phyloP scores from a whole-genome alignment of 2,797 vertebrate species.

The Lophotriccus pileatus region DNA sequence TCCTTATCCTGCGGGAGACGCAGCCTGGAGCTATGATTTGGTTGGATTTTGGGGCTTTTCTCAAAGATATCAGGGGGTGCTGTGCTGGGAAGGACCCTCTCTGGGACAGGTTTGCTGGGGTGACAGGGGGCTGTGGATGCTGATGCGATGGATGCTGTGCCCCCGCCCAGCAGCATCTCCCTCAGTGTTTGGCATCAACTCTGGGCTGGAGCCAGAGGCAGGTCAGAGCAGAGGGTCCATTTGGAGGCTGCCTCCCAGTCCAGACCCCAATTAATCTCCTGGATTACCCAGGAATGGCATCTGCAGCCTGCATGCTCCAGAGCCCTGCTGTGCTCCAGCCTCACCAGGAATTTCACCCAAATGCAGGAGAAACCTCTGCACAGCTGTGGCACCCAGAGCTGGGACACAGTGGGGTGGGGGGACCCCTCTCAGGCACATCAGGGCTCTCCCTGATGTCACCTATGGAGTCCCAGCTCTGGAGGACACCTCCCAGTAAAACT shows the following conservation, averaged over 20 bases:
- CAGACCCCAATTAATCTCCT: slow-evolving; percentile 64
- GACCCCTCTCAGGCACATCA: not conserved
- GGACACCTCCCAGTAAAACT: not conserved
- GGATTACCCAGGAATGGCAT: slow-evolving; percentile 66
- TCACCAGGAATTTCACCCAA: not conserved
- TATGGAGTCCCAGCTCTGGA: not conserved
- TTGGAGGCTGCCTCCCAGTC: slow-evolving; percentile 16
- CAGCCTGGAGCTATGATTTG: not conserved
- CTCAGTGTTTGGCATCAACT: not conserved
- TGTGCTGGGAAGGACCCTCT: not conserved
- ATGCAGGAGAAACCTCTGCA: not conserved
- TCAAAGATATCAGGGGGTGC: accelerated
- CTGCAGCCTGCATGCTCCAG: slow-evolving; percentile 9
- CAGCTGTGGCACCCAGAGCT: accelerated
- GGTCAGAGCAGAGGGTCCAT: slow-evolving; percentile 17
- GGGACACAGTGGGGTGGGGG: accelerated
- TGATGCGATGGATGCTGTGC: not conserved
- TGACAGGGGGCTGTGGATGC: not conserved
- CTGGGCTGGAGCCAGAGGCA: not conserved
- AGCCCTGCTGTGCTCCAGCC: not conserved
- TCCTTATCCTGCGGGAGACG: not conserved
- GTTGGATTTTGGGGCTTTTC: not conserved
- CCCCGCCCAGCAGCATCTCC: not conserved
- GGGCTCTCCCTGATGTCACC: not conserved
- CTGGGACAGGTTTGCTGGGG: not conserved